A percentile compares a stretch with the other conserved stretches of the same genome.
phyloP scores from a whole-genome alignment of 2,888 invertebrate genomes.

The Platerodrilus igneus region DNA sequence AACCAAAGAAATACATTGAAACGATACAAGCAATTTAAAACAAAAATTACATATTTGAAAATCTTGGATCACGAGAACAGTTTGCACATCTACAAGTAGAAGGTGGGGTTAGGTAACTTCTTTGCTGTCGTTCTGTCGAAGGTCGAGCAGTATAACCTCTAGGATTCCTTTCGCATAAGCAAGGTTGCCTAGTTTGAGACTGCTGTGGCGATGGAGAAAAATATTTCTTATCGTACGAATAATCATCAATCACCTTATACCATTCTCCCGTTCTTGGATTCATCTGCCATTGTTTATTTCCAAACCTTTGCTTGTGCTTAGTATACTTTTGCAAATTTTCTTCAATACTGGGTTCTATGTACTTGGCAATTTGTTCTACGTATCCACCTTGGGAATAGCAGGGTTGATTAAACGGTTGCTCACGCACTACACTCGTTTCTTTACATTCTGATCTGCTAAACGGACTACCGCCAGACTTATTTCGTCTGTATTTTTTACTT shows the following conservation, averaged over 20 bases:
- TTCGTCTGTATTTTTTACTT: too few relatives aligned
- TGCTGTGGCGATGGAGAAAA: constrained; percentile 3
- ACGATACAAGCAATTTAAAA: too few relatives aligned
- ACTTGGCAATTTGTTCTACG: constrained; percentile 29
- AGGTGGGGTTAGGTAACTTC: constrained; percentile 1
- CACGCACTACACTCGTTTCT: too few relatives aligned
- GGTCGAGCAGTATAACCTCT: constrained; percentile 1
- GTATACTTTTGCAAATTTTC: not conserved
- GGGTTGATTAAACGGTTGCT: too few relatives aligned
- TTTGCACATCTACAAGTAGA: constrained; percentile 9
- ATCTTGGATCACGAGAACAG: too few relatives aligned
- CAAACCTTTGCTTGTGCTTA: too few relatives aligned
- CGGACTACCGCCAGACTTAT: too few relatives aligned
- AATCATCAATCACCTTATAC: constrained; percentile 32
- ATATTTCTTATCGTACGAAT: not conserved
- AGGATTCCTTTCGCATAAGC: constrained; percentile 5
- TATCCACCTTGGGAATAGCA: too few relatives aligned
- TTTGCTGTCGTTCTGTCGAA: not conserved
- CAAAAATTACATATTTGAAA: too few relatives aligned
- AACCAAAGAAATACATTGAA: too few relatives aligned
- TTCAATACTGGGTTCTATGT: constrained; percentile 27
- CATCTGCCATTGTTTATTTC: constrained; percentile 32
- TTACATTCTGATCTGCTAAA: too few relatives aligned
- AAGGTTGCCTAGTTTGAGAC: not conserved
- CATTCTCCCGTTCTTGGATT: constrained; percentile 36